Base-by-base conservation (phyloP, 1,140 invertebrate genomes). In the Probaryconus sp. region DNA sequence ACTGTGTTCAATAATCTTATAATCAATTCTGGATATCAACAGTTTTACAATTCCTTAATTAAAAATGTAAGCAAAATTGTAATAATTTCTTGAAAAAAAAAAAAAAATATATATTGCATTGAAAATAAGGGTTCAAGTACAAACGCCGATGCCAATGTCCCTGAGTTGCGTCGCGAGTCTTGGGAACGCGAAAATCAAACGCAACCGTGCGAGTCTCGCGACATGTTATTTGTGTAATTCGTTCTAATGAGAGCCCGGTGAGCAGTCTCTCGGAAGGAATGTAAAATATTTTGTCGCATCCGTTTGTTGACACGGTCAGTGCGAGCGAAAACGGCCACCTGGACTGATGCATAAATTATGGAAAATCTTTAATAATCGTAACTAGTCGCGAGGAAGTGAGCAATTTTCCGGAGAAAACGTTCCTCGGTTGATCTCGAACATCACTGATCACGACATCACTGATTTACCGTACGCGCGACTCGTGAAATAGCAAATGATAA, bases 181-280 rank as follows among this genome's bases (percentile, higher is more conserved):
- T 72, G 68, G 51, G 68, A 72, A 72, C 18, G 35, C 13, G 21
- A n/a, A 24, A 38, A 42, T 35, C 21, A 20, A 28, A 17, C 42
- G 42, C 68, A 47, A 63, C 51, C 58, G 58, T 56, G 50, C 56
- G 50, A 61, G 31, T 47, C 31, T 38, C 40, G 48, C 24, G 30
- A 13, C 43, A 18, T 16, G 6, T 67, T 67, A 67, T 74, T 67
- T 55, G 56, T 55, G 56, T 67, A 60, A 73, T 61, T 67, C 16
- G 42, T 35, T 24, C 20, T 50, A 45, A 67, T 60, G 40, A 56
- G 33, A 47, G 31, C 45, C 7, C 11, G 7, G 21, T 42, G 14
- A 42, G 16, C 13, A 38, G 5, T 10, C 4, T 24, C 11, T 17
- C 24, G 16, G 35, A 40, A n/a, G 70, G 70, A 67, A 73, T 56